Evolutionary conservation across 2,113 vertebrate species (phyloP), one percentile per base, ranked within the genome.

Genomic region (Misgurnus mizolepis): DNA sequence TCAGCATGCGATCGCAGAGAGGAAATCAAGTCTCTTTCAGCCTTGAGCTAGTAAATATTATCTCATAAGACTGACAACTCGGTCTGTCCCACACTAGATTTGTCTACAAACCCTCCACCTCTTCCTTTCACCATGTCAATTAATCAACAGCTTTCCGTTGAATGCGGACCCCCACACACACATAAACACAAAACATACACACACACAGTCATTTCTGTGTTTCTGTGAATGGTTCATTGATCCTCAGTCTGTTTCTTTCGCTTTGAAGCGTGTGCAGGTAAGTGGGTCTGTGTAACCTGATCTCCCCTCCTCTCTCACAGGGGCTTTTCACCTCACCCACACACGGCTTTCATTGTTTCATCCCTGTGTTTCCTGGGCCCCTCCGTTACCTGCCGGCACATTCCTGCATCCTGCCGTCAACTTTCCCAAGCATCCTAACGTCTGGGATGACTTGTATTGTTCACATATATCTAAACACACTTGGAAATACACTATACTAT

Each of bases 381-480:
- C 91, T 83, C 67, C n/a, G 6, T 84, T 91, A 92, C 91, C 87
- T 91, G 88, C 85, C 72, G 74, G 84, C 82, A 86, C 90, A 91
- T 91, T 91, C 90, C 88, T 89, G 79, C 83, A 61, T 80, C 18
- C 84, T 84, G 81, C 62, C 73, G 85, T 89, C 87, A 87, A 65
- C 84, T 89, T 61, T 86, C 55, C 74, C 76, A 75, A 73, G 78
- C 45, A 64, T 82, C 80, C 71, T 5, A 53, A 40, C 41, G 18
- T 78, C 68, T 79, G 69, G 68, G 68, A 39, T 74, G 47, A 71
- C 45, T 22, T 43, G 64, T 27, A 71, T 76, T 79, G 69, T 68
- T 68, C 15, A 17, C 7, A 0, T 22, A n/a, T n/a, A n/a, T 22
- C 22, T 0, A 22, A 22, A 22, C 22, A 22, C 22, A 22, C 22